Evolutionary conservation across 1,140 invertebrate species (phyloP).

Genomic region (Fragariocoptes setiger): DNA sequence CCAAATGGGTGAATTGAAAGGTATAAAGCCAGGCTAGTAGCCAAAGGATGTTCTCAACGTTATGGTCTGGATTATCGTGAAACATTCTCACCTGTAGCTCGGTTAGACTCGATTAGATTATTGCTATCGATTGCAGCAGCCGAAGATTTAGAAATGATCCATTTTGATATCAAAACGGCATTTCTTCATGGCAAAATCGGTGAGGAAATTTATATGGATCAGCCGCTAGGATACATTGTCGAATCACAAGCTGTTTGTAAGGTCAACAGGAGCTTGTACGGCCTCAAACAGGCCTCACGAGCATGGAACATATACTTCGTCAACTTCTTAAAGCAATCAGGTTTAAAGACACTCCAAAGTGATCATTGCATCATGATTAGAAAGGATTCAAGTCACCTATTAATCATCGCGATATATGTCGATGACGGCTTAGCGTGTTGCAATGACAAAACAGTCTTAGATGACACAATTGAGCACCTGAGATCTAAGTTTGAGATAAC

Average conservation of each 20-base stretch:
- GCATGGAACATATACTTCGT: not conserved
- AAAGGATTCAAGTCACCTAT: not conserved
- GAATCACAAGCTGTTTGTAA: conserved; percentile 4
- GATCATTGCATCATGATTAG: conserved; percentile 1
- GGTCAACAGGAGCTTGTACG: conserved; percentile 5
- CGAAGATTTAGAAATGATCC: conserved; percentile 11
- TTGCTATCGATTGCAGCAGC: conserved; percentile 13
- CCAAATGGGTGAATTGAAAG: conserved; percentile 12
- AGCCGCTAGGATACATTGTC: conserved; percentile 12
- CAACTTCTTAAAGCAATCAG: not conserved
- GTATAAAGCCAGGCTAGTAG: conserved; percentile 16
- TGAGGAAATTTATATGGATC: conserved; percentile 16
- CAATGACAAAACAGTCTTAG: not conserved
- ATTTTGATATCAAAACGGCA: conserved; percentile 14
- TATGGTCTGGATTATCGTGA: conserved; percentile 15
- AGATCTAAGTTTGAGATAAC: conserved; percentile 4
- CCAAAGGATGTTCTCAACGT: conserved; percentile 15
- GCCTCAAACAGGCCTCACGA: conserved; percentile 1
- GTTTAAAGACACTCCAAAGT: not conserved
- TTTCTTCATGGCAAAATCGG: conserved; percentile 15
- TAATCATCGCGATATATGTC: conserved; percentile 7
- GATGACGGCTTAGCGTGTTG: conserved; percentile 7
- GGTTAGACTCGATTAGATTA: conserved; percentile 14
- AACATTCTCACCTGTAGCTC: conserved; percentile 14
- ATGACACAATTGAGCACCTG: conserved; percentile 1